Evolutionary conservation across 1,140 invertebrate species (phyloP).

Genomic region (Drosophila arawakana): DNA sequence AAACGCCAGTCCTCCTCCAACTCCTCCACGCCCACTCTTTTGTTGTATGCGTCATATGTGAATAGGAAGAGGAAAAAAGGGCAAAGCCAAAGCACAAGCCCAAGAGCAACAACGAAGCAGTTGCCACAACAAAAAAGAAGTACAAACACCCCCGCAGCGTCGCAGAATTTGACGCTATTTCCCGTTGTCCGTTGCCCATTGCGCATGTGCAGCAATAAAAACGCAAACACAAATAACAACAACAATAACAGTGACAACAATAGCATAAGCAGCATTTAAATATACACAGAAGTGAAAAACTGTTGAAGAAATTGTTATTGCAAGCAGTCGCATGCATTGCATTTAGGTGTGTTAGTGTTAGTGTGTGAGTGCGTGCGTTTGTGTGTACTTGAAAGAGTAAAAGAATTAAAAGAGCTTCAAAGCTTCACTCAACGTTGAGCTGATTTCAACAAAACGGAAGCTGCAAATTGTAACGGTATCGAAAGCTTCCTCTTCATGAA

Average conservation of each 20-base stretch:
- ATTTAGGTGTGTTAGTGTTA: too few species aligned
- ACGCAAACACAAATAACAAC: constrained; percentile 32
- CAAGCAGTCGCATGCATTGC: background rate
- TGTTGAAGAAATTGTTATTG: constrained; percentile 33
- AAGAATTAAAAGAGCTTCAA: constrained; percentile 37
- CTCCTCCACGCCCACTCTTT: background rate
- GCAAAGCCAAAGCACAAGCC: constrained; percentile 47
- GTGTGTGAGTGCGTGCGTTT: too few species aligned
- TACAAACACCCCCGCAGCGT: constrained; percentile 28
- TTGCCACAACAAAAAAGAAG: constrained; percentile 63
- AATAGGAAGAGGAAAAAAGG: constrained; percentile 45
- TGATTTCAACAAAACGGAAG: constrained; percentile 2
- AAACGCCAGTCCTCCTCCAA: constrained; percentile 32
- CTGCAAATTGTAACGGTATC: constrained; percentile 6
- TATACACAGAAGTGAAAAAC: constrained; percentile 55
- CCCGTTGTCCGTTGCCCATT: constrained; percentile 48
- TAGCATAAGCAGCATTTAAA: constrained; percentile 26
- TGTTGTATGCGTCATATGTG: constrained; percentile 72
- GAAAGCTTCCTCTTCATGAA: constrained; percentile 5
- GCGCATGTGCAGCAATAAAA: constrained; percentile 64
- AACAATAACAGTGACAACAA: constrained; percentile 27
- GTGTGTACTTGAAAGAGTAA: background rate
- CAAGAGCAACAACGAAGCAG: constrained; percentile 35
- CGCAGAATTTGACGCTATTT: constrained; percentile 22
- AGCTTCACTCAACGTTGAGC: constrained; percentile 5